Base-by-base conservation (phyloP, 2,888 invertebrate genomes). In the Hypercompe scribonia region DNA sequence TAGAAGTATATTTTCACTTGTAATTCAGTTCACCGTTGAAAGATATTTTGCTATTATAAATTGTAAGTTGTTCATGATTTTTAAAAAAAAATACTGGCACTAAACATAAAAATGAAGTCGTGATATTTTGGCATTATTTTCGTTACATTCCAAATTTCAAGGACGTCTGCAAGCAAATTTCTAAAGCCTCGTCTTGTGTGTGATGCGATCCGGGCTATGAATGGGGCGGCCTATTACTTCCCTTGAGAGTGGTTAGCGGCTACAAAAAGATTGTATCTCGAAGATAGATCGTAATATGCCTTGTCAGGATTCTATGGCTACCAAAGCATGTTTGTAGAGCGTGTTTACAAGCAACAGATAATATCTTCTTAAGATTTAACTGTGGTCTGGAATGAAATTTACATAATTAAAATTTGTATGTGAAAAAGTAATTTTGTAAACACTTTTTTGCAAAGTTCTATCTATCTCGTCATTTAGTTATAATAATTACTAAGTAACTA, bases 281-380 rank as follows among this genome's bases (percentile, higher is more conserved):
- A 71, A 71, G 65, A 71, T 71, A 65, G 70, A 71, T 71, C 36
- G 65, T 71, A 71, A 71, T 71, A 71, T 54, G 54, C 50, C 50
- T 71, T 36, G 11, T 65, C 46, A 18, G 54, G 28, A 39, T 34
- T 50, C 65, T 63, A 70, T 46, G 24, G 63, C 33, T 31, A 31
- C 39, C 42, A 61, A 63, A 61, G 31, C 18, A 61, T n/a, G 18
- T 42, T 13, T 42, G 39, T 42, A 70, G 63, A 58, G 28, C 39
- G 28, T 39, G 50, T 68, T 54, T 34, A 68, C 54, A 68, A 46
- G 10, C 33, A 66, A 42, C 15, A 13, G 13, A 50, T n/a, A 24
- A 21, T 31, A 58, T 18, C n/a, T 36, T 68, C 28, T 68, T 39
- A 10, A 3, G 5, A n/a, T 68, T 18, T 18, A 36, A 58, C 54